Evolutionary conservation across 2,888 invertebrate species (phyloP).

Genomic region (Allolobophora icterica): DNA sequence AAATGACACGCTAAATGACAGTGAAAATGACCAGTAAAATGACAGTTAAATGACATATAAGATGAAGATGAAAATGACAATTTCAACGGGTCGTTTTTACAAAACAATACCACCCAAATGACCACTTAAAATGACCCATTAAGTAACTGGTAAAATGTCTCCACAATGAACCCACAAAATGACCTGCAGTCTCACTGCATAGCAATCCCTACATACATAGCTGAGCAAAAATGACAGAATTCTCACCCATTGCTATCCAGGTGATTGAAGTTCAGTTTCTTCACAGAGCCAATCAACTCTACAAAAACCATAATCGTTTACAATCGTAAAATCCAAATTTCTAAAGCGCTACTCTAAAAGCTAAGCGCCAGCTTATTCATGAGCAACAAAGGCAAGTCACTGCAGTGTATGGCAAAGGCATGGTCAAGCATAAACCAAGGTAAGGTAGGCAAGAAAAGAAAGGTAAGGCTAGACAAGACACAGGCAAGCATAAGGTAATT

Average conservation of each 20-base stretch:
- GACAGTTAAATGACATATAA: too few species aligned
- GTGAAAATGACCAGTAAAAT: too few species aligned
- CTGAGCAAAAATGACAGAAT: background rate
- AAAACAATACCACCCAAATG: too few species aligned
- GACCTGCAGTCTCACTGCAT: background rate
- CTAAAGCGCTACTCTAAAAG: too few species aligned
- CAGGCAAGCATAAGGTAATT: too few species aligned
- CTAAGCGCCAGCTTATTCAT: too few species aligned
- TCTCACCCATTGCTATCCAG: conserved; percentile 7
- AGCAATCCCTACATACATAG: background rate
- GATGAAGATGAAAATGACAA: too few species aligned
- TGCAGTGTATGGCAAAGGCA: too few species aligned
- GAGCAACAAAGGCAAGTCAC: background rate
- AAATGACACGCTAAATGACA: background rate
- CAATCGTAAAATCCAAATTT: too few species aligned
- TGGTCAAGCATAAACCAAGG: background rate
- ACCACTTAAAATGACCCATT: too few species aligned
- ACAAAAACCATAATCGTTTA: background rate
- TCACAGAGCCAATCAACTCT: conserved; percentile 5
- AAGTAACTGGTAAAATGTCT: too few species aligned
- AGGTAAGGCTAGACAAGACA: background rate
- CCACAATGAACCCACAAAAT: background rate
- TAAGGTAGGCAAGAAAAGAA: background rate
- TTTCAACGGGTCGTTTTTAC: too few species aligned
- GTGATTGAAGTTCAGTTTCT: conserved; percentile 13